phyloP scores from a whole-genome alignment of 2,888 invertebrate genomes.

The Hydroisotoma schaefferi region DNA sequence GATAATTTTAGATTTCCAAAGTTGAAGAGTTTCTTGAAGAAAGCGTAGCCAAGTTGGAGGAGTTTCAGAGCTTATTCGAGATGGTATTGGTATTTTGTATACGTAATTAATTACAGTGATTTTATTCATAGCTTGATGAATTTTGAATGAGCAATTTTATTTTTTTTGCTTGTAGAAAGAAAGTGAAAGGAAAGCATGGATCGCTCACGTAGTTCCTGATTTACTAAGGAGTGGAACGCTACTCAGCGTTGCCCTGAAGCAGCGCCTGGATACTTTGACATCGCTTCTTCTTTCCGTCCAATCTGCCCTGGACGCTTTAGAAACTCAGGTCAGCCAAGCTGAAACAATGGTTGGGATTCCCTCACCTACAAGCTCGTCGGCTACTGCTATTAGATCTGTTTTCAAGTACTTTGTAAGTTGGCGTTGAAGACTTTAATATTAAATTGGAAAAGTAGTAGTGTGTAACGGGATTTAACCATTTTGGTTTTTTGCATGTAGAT shows the following conservation, averaged over 20 bases:
- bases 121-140: background rate
- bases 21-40: slow-evolving; percentile 47
- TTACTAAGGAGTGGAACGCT: slow-evolving; percentile 36
- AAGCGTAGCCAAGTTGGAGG: slow-evolving; percentile 45
- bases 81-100: slow-evolving; percentile 34
- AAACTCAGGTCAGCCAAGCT: slow-evolving; percentile 34
- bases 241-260: slow-evolving; percentile 28
- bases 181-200: slow-evolving; percentile 41
- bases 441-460: too few relatives aligned
- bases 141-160: slow-evolving; percentile 2
- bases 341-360: slow-evolving; percentile 39
- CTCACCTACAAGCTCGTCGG: slow-evolving; percentile 19
- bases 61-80: slow-evolving; percentile 46
- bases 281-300: slow-evolving; percentile 35
- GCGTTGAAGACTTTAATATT: too few relatives aligned
- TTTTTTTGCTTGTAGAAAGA: slow-evolving; percentile 36
- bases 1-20: slow-evolving; percentile 33
- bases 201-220: slow-evolving; percentile 31
- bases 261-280: slow-evolving; percentile 38
- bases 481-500: slow-evolving; percentile 16
- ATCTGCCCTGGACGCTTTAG: slow-evolving; percentile 38
- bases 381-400: slow-evolving; percentile 34
- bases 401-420: slow-evolving; percentile 42
- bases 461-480: too few relatives aligned
- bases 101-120: background rate